Base-by-base conservation (phyloP, 1,140 invertebrate species). In the Muscidifurax raptorellus region DNA sequence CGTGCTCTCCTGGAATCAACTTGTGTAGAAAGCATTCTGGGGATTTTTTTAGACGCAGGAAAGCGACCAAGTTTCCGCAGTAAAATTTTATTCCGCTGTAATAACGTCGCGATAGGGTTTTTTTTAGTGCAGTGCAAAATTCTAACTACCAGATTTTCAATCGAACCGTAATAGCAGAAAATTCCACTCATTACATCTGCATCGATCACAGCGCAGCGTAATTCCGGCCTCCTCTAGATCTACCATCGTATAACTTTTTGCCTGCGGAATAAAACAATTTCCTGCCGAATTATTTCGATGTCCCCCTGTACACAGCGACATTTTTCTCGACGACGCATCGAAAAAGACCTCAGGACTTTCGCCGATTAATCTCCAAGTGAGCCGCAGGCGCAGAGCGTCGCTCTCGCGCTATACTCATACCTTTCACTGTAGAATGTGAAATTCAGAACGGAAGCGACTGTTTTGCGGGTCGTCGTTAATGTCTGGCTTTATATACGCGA, bases 371-470 rank as follows among this genome's bases (percentile, higher is more conserved):
- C 78, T 84, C 36, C 18, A 79, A n/a, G n/a, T n/a, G 75, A 32
- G 81, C 12, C 22, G 44, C 74, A 72, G 75, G 76, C 72, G 59
- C 32, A 76, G 30, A 66, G 66, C 7, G 74, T 18, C 74, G 40
- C 74, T 36, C 22, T 28, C 44, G 74, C 36, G n/a, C n/a, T n/a
- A n/a, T 64, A 44, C 30, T 79, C 74, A n/a, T n/a, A 85, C 84
- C 84, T 85, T 85, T 85, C 84, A 85, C 84, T 85, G 74, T 28
- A 82, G 83, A 85, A 85, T 82, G 84, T 85, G 84, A 85, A 85
- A 85, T 85, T 85, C 72, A 71, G 84, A 85, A 85, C 84, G 84
- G 84, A 85, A 85, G 75, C 79, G 59, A 59, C 84, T 76, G 71
- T 78, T 85, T 81, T 82, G 79, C 79, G 44, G 72, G 32, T 85